Evolutionary conservation across 2,113 vertebrate species (phyloP).

Genomic region (Tragelaphus scriptus): DNA sequence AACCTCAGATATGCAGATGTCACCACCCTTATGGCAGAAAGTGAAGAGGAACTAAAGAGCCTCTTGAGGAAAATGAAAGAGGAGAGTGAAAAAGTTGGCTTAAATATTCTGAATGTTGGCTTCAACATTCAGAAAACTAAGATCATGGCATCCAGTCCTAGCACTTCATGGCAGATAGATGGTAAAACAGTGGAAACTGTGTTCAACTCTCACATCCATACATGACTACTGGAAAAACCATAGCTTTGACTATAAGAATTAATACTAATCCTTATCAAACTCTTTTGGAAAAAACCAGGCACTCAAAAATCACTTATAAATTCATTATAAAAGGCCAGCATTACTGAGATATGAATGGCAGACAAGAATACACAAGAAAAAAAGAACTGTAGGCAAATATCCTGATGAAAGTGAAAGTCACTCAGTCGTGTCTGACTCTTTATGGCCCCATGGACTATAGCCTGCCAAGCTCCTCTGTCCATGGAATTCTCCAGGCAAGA

Average conservation of each 20-base stretch:
- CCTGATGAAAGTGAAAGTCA: background rate
- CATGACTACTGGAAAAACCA: background rate
- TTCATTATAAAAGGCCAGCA: background rate
- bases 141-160: too few relatives aligned
- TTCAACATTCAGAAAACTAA: too few relatives aligned
- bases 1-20: too few relatives aligned
- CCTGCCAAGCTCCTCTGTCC: background rate
- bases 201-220: background rate
- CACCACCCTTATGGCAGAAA: too few relatives aligned
- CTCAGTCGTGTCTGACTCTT: background rate
- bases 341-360: background rate
- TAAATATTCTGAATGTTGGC: too few relatives aligned
- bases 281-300: background rate
- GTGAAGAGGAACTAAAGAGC: too few relatives aligned
- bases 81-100: too few relatives aligned
- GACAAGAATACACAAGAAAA: background rate
- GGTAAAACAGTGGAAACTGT: too few relatives aligned
- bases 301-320: background rate
- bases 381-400: background rate
- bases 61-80: too few relatives aligned
- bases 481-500: background rate
- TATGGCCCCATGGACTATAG: background rate
- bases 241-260: background rate
- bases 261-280: background rate
- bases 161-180: too few relatives aligned